Evolutionary conservation across 23 tunicate genomes (phyloP), one percentile per base, ranked within the genome.

Genomic region (Ciona savignyi): DNA sequence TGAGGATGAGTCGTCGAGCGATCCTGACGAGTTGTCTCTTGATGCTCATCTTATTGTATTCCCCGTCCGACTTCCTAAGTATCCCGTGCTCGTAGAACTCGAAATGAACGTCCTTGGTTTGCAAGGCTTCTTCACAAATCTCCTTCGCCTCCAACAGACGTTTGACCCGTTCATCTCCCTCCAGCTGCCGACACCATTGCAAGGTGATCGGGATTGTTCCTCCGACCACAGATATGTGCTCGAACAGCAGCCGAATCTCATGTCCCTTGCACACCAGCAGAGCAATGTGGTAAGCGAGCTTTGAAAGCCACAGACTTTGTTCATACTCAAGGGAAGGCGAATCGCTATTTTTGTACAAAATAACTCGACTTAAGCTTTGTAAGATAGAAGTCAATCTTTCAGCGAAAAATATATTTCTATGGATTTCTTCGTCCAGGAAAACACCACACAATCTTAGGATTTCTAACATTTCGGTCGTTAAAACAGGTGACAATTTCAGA

Each of bases 311-410:
- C 11, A 35, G 35, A 34, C 66, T 74, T 60, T 32, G 32, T 1
- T 60, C 32, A 4, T 25, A 21, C 3, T 51, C 70, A 42, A 15
- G 15, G 9, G 56, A 42, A 42, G 56, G 56, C 15, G n/a, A n/a
- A 4, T 20, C 34, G 6, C 2, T 21, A 2, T 9, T 27, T 34
- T 51, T 56, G 72, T 73, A 88, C 9, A 81, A 51, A 51, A 76
- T 30, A 21, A 71, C 62, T 29, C 96, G 96, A 66, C 96, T 86
- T 29, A 66, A 31, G 30, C 84, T 77, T 64, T 88, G 96, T 34
- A 88, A 60, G 21, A 88, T 83, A 11, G 80, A 77, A 32, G 87
- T 83, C 25, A 88, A 48, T 66, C 87, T 62, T 63, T 82, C 96
- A 32, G 83, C 79, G 60, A 83, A 74, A 70, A 78, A 81, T 4